Base-by-base conservation (phyloP, 2,113 vertebrate species). In the Pteronura brasiliensis region DNA sequence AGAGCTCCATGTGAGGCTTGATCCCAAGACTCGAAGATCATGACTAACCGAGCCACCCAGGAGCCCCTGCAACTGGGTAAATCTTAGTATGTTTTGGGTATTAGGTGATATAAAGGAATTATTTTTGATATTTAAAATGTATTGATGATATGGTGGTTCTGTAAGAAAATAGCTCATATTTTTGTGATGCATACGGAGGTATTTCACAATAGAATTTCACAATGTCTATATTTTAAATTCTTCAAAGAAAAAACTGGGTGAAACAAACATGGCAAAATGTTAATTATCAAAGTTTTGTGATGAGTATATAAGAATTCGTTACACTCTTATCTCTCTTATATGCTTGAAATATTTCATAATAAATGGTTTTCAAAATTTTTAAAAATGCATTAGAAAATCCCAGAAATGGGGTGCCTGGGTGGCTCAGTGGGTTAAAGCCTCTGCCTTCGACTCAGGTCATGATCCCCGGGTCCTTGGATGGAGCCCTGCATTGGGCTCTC, bases 121-220 rank as follows among this genome's bases (percentile, higher is more conserved):
- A 57, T 47, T 77, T 77, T 47, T 47, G 9, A 77, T 31, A 87
- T 87, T 67, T 10, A 77, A 31, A 83, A 23, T 63, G 4, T 87
- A 90, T 76, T 90, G 59, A 88, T 44, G 23, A 72, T 84, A 74
- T 6, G 77, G 31, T 77, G 10, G 15, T 87, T 72, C 71, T 90
- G 11, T 83, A 95, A 93, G 59, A 86, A 90, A 71, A 77, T 59
- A 9, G 74, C n/a, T 84, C 65, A 69, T 95, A 55, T 36, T 96
- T 97, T 85, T 81, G 13, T 55, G 72, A 94, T 92, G 17, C 8
- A 93, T 79, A 20, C 47, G 93, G 67, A 90, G 10, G 18, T 91
- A 91, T 88, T 95, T 96, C 81, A 71, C 17, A 88, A 34, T 94
- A 36, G 36, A 57, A 82, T 77, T 86, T 96, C 72, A 95, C 18